These are phyloP conservation scores for Orientallactaga sibirica DNA, from an alignment of 2,797 vertebrate species.

Conservation along the genomic window DNA sequence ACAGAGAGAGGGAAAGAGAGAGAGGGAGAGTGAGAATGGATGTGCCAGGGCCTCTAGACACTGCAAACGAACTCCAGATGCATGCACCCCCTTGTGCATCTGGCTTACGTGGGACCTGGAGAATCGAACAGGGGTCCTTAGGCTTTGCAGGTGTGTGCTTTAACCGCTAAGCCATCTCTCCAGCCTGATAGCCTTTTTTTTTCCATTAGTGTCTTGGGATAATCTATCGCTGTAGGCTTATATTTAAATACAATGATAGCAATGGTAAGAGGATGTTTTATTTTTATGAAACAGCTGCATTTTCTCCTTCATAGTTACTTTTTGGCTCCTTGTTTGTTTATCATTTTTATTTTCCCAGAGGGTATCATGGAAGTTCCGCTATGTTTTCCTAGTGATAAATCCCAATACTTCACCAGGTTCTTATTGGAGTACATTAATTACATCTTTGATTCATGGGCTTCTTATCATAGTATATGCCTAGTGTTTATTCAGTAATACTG, in stretches of 20 bases:
- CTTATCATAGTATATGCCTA: constrained; percentile 24
- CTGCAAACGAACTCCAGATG: no score
- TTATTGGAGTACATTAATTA: constrained; percentile 36
- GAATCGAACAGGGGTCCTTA: no score
- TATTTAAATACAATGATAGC: constrained; percentile 31
- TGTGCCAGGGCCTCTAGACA: no score
- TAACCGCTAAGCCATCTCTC: no score
- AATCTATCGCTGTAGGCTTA: constrained; percentile 26
- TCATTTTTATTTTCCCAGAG: constrained; percentile 58
- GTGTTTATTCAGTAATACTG: constrained; percentile 57
- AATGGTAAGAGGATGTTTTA: constrained; percentile 26
- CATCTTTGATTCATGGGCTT: constrained; percentile 60
- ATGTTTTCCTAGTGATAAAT: constrained; percentile 65
- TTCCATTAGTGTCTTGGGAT: constrained; percentile 12
- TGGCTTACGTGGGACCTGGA: no score
- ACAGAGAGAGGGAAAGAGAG: no score
- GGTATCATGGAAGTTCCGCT: constrained; percentile 8
- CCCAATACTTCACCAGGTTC: constrained; percentile 7
- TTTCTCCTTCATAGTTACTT: constrained; percentile 64
- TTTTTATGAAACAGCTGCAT: constrained; percentile 63
- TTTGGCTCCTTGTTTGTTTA: constrained; percentile 63
- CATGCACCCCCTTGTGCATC: no score
- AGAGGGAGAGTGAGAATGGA: no score
- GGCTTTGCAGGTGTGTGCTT: no score
- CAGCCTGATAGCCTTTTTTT: not conserved